Evolutionary conservation across 1,140 invertebrate genomes (phyloP).

Genomic region (Archegozetes longisetosus): DNA sequence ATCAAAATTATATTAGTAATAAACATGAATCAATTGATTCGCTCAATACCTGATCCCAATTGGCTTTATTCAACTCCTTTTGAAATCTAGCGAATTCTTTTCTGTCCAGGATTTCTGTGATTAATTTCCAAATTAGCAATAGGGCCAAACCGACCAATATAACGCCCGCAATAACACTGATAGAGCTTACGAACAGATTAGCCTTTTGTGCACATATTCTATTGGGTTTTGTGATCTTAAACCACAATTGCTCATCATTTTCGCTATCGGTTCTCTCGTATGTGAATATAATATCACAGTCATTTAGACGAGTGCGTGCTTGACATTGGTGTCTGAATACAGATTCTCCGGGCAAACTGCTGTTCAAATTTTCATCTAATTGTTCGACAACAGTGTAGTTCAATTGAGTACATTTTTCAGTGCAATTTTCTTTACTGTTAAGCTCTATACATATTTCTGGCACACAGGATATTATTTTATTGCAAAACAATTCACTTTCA

Average conservation of each 20-base stretch:
- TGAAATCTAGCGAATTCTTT: slow-evolving; percentile 90
- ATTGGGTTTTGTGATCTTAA: neutral
- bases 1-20: neutral
- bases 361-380: too few species aligned
- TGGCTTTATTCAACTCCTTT: slow-evolving; percentile 79
- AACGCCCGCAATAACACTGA: slow-evolving; percentile 87
- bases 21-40: neutral
- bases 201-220: slow-evolving; percentile 21
- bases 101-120: slow-evolving; percentile 84
- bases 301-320: neutral
- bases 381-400: too few species aligned
- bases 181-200: slow-evolving; percentile 47
- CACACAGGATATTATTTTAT: neutral
- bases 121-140: slow-evolving; percentile 82
- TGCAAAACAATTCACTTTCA: slow-evolving; percentile 3
- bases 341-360: too few species aligned
- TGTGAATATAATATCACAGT: neutral
- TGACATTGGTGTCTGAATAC: neutral
- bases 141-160: slow-evolving; percentile 65
- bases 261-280: neutral
- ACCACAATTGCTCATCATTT: neutral
- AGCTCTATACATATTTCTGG: neutral
- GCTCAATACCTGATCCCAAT: slow-evolving; percentile 51
- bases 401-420: neutral
- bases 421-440: neutral